Evolutionary conservation across 2,888 invertebrate genomes (phyloP).

Genomic region (Pollenia angustigena): DNA sequence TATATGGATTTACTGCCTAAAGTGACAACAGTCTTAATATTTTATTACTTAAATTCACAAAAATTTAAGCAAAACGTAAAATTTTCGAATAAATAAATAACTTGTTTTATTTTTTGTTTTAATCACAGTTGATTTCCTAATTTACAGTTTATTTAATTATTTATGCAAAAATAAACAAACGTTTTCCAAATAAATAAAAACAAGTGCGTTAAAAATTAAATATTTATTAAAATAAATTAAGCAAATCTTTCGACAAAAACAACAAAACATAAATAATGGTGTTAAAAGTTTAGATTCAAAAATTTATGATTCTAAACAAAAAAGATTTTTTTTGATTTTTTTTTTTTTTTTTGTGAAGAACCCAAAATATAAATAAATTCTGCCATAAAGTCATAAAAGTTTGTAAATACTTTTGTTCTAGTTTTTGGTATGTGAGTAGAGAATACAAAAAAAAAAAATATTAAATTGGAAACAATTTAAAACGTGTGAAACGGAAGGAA

Average conservation of each 20-base stretch:
- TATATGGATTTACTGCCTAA: no score
- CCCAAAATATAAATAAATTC: conserved; percentile 32
- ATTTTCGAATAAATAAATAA: background rate
- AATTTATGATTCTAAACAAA: conserved; percentile 22
- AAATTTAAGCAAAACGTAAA: background rate
- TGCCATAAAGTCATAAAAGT: conserved; percentile 50
- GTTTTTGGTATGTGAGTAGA: background rate
- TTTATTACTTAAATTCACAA: background rate
- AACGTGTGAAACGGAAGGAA: conserved; percentile 59
- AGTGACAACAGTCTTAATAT: no score
- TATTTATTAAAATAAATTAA: conserved; percentile 38
- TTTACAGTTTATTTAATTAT: conserved; percentile 23
- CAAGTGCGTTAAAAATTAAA: conserved; percentile 30
- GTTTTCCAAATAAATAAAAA: background rate
- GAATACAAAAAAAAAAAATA: background rate
- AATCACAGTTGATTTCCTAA: conserved; percentile 24
- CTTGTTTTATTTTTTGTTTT: background rate
- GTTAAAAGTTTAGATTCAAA: conserved; percentile 29
- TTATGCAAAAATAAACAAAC: conserved; percentile 33
- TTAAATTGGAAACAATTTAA: background rate
- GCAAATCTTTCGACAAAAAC: background rate
- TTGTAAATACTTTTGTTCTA: conserved; percentile 24
- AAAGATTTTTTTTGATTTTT: background rate
- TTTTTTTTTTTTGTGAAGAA: background rate
- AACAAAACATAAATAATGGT: conserved; percentile 18